Conservation (phyloP, 1,140 invertebrate species). For the Trachymyrmex cornetzi region DNA sequence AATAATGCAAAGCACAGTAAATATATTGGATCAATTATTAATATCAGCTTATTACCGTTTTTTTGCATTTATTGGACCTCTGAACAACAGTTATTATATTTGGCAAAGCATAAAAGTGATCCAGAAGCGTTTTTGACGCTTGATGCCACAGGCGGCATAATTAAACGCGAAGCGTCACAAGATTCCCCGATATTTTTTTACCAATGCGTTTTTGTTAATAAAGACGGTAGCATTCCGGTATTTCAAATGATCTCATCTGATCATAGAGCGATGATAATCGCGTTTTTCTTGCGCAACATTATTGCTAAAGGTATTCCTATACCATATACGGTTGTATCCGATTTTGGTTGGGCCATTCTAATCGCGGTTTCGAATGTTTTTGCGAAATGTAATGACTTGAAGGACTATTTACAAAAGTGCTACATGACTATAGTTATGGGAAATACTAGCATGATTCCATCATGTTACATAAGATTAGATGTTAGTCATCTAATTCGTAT, state of each 20-base stretch:
- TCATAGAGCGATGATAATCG: not conserved
- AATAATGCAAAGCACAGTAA: not conserved
- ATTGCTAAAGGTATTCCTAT: not conserved
- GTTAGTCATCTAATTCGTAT: not conserved
- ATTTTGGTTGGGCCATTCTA: constrained; percentile 1
- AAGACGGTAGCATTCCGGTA: not conserved
- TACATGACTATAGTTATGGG: not conserved
- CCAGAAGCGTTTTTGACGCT: not conserved
- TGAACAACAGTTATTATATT: not conserved
- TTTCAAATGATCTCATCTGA: constrained; percentile 4
- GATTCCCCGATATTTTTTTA: not conserved
- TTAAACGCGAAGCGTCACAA: not conserved
- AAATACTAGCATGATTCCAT: not conserved
- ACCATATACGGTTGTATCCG: not conserved
- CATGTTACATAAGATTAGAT: not conserved
- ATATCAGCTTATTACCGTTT: not conserved
- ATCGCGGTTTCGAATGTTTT: not conserved
- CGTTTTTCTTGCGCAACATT: not conserved
- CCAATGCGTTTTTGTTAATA: not conserved
- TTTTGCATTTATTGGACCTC: not conserved
- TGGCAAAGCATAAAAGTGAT: not conserved
- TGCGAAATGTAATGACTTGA: not conserved
- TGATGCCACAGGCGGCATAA: not conserved
- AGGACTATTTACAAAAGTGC: not conserved
- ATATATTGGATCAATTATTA: not conserved